Conservation (phyloP, 2,797 vertebrate genomes). For the Pteronotus mesoamericanus region DNA sequence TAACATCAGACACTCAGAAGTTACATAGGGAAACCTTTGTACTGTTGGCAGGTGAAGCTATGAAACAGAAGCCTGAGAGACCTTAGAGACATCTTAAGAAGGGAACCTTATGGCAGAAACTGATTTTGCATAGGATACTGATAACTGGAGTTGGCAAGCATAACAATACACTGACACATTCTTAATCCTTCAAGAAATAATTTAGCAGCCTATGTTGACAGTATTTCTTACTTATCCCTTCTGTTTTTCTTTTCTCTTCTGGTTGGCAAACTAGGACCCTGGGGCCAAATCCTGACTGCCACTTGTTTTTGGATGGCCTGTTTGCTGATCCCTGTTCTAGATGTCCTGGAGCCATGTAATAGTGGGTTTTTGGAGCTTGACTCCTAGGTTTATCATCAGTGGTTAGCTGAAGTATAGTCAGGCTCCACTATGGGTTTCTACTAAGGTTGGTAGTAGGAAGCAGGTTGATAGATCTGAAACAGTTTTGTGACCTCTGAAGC, state of each 20-base stretch:
- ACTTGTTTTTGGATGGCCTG: background rate
- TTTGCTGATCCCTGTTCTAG: background rate
- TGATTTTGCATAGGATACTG: background rate
- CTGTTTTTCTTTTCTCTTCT: background rate
- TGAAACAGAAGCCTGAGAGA: background rate
- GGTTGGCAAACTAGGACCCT: background rate
- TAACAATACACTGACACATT: background rate
- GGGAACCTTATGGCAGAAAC: background rate
- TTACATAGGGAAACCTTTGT: background rate
- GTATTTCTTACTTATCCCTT: background rate
- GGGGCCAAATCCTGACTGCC: background rate
- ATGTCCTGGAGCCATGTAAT: background rate
- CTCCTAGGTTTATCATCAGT: background rate
- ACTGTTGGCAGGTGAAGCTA: background rate
- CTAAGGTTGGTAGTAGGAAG: background rate
- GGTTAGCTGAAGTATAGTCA: background rate
- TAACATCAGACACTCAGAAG: background rate
- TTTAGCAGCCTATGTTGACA: background rate
- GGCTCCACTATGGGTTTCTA: background rate
- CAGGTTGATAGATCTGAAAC: background rate
- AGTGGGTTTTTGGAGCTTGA: background rate
- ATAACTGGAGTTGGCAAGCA: background rate
- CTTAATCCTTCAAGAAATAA: background rate
- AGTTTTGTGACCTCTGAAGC: background rate
- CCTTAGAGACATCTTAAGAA: constrained; percentile 6